Evolutionary conservation across 2,797 vertebrate species (phyloP), one percentile per base, ranked within the genome.

Genomic region (Podarcis siculus): DNA sequence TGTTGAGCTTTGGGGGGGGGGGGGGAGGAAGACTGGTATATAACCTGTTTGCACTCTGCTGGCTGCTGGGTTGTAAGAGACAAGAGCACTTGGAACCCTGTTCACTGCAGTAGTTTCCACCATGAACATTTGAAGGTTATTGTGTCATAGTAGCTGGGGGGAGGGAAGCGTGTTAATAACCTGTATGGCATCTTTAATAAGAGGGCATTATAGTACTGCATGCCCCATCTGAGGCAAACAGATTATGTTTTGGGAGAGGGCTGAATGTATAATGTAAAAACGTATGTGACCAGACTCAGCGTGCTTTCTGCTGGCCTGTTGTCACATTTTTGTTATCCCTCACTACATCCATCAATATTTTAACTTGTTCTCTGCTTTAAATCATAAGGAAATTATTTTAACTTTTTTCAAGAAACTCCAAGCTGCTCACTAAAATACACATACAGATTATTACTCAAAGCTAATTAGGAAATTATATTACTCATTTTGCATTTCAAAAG

Each of bases 351-450:
- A 85, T 87, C 49, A n/a, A 1, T 45, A 1, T 81, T 85, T 77
- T 37, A 64, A 64, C 79, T 86, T 71, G 87, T 67, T 61, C 35
- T 83, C 27, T 79, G 0, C 71, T 12, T 77, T 72, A 77, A 87
- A 69, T 88, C 79, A 85, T 37, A 15, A 69, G 71, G 76, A 90
- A 92, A 86, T 78, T 79, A 75, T 8, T 83, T 67, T 88, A 87
- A 2, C 55, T 45, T 77, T n/a, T 92, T 58, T 66, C 45, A n/a
- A 91, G 91, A 42, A 58, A 12, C 25, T 75, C 49, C 23, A 76
- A 82, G 5, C 37, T 89, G 39, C 42, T 89, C 72, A 42, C 39
- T 81, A 30, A 79, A 61, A 84, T 15, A n/a, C 17, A 15, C 73
- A 37, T 61, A 25, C 66, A 71, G 37, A 19, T 45, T 25, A 78